These are phyloP conservation scores for Lottia gigantea DNA, from an alignment of 2,888 invertebrate genomes.

Conservation along the genomic window DNA sequence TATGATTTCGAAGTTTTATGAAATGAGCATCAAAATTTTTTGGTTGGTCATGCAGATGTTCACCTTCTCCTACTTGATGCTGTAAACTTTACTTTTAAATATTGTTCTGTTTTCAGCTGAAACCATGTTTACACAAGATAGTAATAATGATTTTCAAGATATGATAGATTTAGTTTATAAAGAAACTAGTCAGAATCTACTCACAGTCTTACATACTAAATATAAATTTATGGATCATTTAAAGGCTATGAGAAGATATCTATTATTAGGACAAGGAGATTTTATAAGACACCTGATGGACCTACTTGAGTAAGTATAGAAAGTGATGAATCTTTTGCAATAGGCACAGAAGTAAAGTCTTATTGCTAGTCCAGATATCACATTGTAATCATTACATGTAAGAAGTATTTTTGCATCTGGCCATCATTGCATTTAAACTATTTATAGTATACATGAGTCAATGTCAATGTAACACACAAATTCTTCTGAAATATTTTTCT, in stretches of 20 bases:
- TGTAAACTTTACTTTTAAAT: background rate
- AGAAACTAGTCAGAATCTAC: constrained; percentile 86
- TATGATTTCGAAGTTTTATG: too few relatives aligned
- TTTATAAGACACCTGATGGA: constrained; percentile 95
- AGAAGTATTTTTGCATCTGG: too few relatives aligned
- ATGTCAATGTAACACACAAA: too few relatives aligned
- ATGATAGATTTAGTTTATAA: constrained; percentile 87
- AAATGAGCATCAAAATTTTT: too few relatives aligned
- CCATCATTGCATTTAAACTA: too few relatives aligned
- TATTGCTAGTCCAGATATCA: too few relatives aligned
- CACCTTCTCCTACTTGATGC: too few relatives aligned
- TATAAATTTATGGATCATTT: constrained; percentile 92
- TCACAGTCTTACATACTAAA: constrained; percentile 86
- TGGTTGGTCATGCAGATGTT: background rate
- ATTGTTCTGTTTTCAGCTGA: constrained; percentile 46
- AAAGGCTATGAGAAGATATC: constrained; percentile 85
- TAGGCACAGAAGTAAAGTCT: too few relatives aligned
- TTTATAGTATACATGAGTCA: too few relatives aligned
- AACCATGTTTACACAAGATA: constrained; percentile 75
- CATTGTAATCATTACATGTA: too few relatives aligned
- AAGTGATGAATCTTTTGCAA: background rate
- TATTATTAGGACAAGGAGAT: constrained; percentile 95
- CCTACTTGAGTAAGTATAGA: constrained; percentile 80
- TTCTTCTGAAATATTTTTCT: too few relatives aligned
- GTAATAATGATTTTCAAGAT: constrained; percentile 81